phyloP scores from a whole-genome alignment of 2,113 vertebrate genomes.

The Chitala chitala region DNA sequence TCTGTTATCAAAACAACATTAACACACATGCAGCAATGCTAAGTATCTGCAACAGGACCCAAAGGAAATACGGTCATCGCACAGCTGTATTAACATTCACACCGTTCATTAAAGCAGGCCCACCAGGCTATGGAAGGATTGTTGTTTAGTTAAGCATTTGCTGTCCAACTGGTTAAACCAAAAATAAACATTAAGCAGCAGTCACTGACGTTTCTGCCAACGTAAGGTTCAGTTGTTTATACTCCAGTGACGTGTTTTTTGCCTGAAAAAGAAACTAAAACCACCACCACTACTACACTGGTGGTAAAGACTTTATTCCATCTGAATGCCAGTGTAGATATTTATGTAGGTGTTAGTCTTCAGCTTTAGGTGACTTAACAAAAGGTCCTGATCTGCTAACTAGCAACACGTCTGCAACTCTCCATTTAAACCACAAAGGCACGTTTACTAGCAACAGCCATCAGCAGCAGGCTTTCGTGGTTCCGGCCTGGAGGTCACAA shows the following conservation, averaged over 20 bases:
- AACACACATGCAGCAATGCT: conserved; percentile 15
- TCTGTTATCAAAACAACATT: conserved; percentile 55
- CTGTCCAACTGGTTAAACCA: too few species aligned
- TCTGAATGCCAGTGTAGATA: too few species aligned
- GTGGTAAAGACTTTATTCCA: too few species aligned
- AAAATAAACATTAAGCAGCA: neutral
- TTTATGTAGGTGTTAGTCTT: too few species aligned
- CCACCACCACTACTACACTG: neutral
- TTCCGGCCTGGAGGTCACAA: neutral
- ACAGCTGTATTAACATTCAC: neutral
- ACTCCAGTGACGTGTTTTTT: neutral
- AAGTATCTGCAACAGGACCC: neutral
- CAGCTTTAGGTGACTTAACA: neutral
- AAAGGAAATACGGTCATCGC: neutral
- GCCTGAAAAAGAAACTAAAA: neutral
- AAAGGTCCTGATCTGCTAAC: neutral
- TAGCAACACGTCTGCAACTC: neutral
- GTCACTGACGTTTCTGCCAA: neutral
- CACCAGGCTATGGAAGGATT: neutral
- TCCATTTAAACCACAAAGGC: too few species aligned
- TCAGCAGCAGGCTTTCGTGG: neutral
- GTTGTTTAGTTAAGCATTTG: neutral
- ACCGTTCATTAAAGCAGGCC: neutral
- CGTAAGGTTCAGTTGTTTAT: neutral
- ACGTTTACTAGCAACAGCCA: too few species aligned